Conservation (phyloP, 2,113 vertebrate genomes). For the Leptocoma aspasia region DNA sequence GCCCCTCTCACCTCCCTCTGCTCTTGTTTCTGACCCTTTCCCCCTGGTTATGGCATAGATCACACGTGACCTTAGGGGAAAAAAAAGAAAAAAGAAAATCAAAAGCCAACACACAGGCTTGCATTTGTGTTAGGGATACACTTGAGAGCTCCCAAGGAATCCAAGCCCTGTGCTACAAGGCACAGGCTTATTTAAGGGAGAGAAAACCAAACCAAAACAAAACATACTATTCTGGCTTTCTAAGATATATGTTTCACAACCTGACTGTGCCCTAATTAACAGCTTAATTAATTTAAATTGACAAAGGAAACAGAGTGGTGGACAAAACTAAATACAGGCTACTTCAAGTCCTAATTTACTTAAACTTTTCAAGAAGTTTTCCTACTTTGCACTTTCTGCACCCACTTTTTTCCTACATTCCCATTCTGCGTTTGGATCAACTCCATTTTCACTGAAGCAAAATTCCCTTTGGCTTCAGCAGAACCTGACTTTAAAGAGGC, state of each 20-base stretch:
- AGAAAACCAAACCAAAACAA: neutral
- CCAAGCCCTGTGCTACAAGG: neutral
- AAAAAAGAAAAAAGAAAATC: neutral
- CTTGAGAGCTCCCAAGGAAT: slow-evolving; percentile 25
- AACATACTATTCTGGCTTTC: neutral
- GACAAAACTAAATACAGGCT: neutral
- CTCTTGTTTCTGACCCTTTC: neutral
- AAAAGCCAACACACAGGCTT: neutral
- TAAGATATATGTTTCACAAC: neutral
- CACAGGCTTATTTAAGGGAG: neutral
- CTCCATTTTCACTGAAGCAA: slow-evolving; percentile 24
- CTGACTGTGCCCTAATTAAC: neutral
- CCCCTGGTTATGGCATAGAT: neutral
- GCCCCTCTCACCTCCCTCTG: neutral
- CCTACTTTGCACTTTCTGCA: neutral
- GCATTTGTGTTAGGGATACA: neutral
- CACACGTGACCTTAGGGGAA: neutral
- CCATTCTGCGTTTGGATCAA: neutral
- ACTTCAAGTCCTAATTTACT: neutral
- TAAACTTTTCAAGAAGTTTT: neutral
- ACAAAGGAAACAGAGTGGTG: neutral
- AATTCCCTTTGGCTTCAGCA: slow-evolving; percentile 21
- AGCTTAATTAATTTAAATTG: neutral
- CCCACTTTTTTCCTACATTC: neutral
- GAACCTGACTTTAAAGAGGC: neutral